Conservation (phyloP, 2,797 vertebrate genomes). For the Hippoglossus hippoglossus region DNA sequence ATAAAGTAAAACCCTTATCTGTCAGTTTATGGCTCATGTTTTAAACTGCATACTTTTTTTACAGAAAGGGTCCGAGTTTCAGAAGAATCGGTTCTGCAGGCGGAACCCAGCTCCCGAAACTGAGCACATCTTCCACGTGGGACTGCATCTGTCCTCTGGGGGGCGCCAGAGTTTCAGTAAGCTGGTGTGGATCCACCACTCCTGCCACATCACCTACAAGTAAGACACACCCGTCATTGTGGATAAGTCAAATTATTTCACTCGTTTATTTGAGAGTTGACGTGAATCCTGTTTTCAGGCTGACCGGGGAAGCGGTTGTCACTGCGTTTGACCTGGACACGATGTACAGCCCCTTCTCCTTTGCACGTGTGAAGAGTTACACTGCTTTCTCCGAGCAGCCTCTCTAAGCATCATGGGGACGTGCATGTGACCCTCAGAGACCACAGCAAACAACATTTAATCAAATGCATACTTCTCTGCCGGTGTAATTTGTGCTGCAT, state of each 20-base stretch:
- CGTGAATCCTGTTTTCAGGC: conserved; percentile 74
- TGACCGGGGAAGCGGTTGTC: conserved; percentile 93
- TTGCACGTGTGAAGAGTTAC: conserved; percentile 97
- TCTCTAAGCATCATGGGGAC: conserved; percentile 81
- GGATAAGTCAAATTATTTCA: accelerated
- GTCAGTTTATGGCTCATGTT: not conserved
- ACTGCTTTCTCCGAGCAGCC: conserved; percentile 94
- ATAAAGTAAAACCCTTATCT: no score
- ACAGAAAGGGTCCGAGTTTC: conserved; percentile 89
- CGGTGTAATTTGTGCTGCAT: conserved; percentile 60
- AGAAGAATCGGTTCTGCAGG: conserved; percentile 87
- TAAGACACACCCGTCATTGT: conserved; percentile 54
- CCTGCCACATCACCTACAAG: conserved; percentile 96
- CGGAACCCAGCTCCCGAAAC: conserved; percentile 90
- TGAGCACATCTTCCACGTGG: conserved; percentile 95
- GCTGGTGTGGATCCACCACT: conserved; percentile 97
- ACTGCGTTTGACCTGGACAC: conserved; percentile 95
- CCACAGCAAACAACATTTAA: conserved; percentile 30
- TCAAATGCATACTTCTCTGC: conserved; percentile 40
- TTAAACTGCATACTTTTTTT: conserved; percentile 26
- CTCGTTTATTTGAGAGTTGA: not conserved
- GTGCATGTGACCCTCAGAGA: conserved; percentile 37
- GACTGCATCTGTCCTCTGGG: conserved; percentile 92
- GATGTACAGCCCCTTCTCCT: conserved; percentile 96
- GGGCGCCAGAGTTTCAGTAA: conserved; percentile 94